Percentiles rank a stretch among this genome's conserved stretches.
Conservation (phyloP, 2,888 invertebrate genomes). For the Strigamia maritima region DNA sequence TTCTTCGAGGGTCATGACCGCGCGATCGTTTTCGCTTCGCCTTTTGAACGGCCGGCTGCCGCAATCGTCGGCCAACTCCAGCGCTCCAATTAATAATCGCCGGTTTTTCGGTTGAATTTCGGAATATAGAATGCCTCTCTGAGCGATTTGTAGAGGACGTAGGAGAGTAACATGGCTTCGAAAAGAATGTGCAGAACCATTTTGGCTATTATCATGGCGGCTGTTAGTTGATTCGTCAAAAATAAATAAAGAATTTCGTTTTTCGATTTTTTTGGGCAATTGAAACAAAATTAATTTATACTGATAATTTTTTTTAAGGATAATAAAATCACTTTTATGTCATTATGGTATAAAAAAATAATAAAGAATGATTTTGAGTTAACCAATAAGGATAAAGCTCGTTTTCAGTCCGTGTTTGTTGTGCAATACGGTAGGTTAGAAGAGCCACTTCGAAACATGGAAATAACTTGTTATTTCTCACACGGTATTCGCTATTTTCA, state of each 20-base stretch:
- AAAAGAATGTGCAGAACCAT: background rate
- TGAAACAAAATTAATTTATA: no score
- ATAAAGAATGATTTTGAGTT: no score
- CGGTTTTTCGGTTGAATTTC: background rate
- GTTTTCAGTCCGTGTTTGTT: no score
- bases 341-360: no score
- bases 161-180: background rate
- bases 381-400: no score
- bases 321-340: no score
- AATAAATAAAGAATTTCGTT: background rate
- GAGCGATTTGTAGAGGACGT: background rate
- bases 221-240: background rate
- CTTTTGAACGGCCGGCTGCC: constrained; percentile 13
- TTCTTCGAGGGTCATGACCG: background rate
- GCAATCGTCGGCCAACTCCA: background rate
- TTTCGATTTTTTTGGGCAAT: no score
- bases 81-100: background rate
- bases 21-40: background rate
- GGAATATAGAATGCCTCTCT: background rate
- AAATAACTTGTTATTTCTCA: no score
- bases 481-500: no score
- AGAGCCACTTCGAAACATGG: no score
- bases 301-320: no score
- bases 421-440: no score
- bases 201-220: background rate